Evolutionary conservation across 2,797 vertebrate species (phyloP).

Genomic region (Peromyscus nudipes): DNA sequence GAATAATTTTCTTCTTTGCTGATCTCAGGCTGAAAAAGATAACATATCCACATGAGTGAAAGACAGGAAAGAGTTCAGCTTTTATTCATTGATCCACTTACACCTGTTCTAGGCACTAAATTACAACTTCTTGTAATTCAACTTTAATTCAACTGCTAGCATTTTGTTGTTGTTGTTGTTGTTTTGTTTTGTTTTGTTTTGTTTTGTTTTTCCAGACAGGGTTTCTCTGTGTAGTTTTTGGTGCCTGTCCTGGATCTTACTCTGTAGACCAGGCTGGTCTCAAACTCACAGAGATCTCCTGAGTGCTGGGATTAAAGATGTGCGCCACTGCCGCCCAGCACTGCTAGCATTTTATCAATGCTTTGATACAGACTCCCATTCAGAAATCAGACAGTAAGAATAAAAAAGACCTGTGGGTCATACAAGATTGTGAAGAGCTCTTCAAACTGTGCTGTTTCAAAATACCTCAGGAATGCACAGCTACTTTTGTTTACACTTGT

Average conservation of each 20-base stretch:
- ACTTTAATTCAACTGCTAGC: not conserved
- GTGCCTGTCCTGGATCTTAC: too few relatives aligned
- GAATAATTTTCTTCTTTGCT: constrained; percentile 86
- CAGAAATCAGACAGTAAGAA: not conserved
- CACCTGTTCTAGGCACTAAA: not conserved
- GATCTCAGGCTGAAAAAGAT: constrained; percentile 91
- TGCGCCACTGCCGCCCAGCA: too few relatives aligned
- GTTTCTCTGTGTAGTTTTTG: too few relatives aligned
- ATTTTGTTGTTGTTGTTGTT: not conserved
- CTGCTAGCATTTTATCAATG: not conserved
- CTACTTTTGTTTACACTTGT: not conserved
- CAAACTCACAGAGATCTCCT: too few relatives aligned
- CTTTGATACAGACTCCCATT: not conserved
- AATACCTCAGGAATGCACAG: constrained; percentile 5
- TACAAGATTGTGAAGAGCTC: not conserved
- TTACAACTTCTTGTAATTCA: not conserved
- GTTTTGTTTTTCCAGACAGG: too few relatives aligned
- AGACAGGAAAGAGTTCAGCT: constrained; percentile 43
- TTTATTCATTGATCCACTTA: not conserved
- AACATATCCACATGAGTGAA: constrained; percentile 74
- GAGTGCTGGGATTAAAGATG: too few relatives aligned
- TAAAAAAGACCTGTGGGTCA: not conserved
- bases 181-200: too few relatives aligned
- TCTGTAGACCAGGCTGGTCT: too few relatives aligned
- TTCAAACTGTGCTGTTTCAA: constrained; percentile 9